Base-by-base conservation (phyloP, 30 jellyfish, hydroid and myxozoan species). In the Nemopilema nomurai region DNA sequence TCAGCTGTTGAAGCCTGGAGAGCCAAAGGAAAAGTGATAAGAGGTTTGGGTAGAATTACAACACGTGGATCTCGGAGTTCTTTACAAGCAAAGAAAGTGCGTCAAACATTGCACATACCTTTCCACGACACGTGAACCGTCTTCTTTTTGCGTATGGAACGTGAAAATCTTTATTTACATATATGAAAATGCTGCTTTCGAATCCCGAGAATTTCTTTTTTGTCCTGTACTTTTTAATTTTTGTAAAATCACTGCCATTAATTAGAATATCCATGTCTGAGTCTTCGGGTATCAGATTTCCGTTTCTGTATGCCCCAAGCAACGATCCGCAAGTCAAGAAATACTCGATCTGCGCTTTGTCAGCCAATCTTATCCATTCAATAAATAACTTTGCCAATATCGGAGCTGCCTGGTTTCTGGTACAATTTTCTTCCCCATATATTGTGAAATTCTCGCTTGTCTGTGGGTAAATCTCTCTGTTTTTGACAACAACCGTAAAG, bases 271-370 rank as follows among this genome's bases (percentile, higher is more conserved):
- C 99, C 70, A 94, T 68, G 65, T 94, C 99, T 0, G 50, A 0
- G 85, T 94, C 99, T 18, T 81, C 13, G 1, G 99, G 99, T 8
- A 94, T 83, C 1, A 88, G 41, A 53, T 94, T 81, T 9, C 92
- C 95, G 70, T 89, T 86, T 53, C 99, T 33, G 82, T 77, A 89
- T 8, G 97, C 86, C 8, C 99, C 99, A 1, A 94, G 87, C 49
- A 94, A 74, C 6, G 97, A 69, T 18, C 97, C 99, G 62, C 96
- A 84, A 17, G 99, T 79, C 31, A 94, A 50, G 27, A 82, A 84
- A 65, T 78, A 94, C 17, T 97, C 77, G 20, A 89, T 65, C 28
- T 84, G 78, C 18, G 51, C 75, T 23, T 73, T 75, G 17, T 81
- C 77, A 17, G 98, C 96, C 68, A 92, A 51, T 62, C 32, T 31